Base-by-base conservation (phyloP, 1,140 invertebrate genomes). In the Solenopsis fugax region DNA sequence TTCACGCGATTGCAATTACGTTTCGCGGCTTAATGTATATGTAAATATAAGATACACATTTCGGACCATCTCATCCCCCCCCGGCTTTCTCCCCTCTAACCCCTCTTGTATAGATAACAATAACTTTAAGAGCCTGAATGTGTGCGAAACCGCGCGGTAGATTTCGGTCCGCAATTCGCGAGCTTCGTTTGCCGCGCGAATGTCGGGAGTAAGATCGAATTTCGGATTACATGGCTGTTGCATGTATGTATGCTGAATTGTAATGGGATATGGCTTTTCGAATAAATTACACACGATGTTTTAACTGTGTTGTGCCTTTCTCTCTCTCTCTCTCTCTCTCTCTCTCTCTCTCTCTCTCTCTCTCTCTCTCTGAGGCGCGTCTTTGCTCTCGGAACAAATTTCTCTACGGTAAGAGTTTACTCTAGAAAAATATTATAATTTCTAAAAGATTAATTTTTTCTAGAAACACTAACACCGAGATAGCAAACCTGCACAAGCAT, bases 31-130 rank as follows among this genome's bases (percentile, higher is more conserved):
- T 84, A 84, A 75, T 84, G 80, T 73, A 84, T 48, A 84, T 84
- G 69, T 84, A 84, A 84, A 84, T 84, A 73, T 73, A 84, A 75
- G 69, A 84, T 73, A 73, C 67, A 58, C 67, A 41, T 41, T 77
- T 54, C 56, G 64, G 48, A 81, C 60, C 65, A 50, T 41, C 73
- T 80, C 67, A 37, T 71, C 13, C 50, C 52, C 34, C 24, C 6
- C 21, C 16, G 9, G 2, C 60, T 18, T n/a, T 56, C 52, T n/a
- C 52, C 13, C 50, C 50, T n/a, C 41, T 48, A 41, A 56, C n/a
- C 48, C 13, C 58, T 65, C 37, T 41, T 24, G 29, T 52, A 50
- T 85, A 60, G 56, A 64, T 87, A 85, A 72, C 37, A 50, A 56
- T 86, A 80, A 86, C 76, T 86, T 78, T 48, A 37, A 86, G 29